These are phyloP conservation scores for Steromphala cineraria DNA, from an alignment of 2,888 invertebrate species.

Conservation along the genomic window DNA sequence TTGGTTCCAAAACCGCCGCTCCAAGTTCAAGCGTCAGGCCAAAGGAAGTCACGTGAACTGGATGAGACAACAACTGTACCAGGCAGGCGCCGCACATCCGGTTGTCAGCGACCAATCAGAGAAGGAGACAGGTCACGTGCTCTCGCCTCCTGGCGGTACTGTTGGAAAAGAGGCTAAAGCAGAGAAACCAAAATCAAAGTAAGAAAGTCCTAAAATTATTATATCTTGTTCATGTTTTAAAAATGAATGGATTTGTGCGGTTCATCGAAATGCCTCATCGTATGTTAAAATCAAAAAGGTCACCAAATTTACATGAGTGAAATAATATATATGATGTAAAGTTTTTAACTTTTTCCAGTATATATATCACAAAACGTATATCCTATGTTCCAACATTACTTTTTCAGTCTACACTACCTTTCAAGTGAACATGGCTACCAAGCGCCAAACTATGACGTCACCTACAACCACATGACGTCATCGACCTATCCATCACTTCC, in stretches of 20 bases:
- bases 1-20: conserved; percentile 21
- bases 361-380: no score
- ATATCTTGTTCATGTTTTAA: no score
- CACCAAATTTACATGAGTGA: no score
- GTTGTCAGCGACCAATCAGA: background rate
- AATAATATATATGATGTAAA: no score
- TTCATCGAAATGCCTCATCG: no score
- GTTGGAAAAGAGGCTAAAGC: no score
- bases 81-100: background rate
- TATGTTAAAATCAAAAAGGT: no score
- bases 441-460: no score
- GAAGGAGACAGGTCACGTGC: background rate
- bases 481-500: background rate
- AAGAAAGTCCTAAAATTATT: no score
- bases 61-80: conserved; percentile 20
- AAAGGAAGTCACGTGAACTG: background rate
- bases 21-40: conserved; percentile 19
- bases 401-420: background rate
- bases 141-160: background rate
- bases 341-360: no score
- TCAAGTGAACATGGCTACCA: background rate
- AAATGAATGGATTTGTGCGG: no score
- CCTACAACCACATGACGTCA: background rate
- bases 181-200: conserved; percentile 4
- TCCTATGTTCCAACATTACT: no score